Percentiles rank a stretch among this genome's conserved stretches.
Conservation (phyloP, 2,888 invertebrate species). For the Tholera decimalis region DNA sequence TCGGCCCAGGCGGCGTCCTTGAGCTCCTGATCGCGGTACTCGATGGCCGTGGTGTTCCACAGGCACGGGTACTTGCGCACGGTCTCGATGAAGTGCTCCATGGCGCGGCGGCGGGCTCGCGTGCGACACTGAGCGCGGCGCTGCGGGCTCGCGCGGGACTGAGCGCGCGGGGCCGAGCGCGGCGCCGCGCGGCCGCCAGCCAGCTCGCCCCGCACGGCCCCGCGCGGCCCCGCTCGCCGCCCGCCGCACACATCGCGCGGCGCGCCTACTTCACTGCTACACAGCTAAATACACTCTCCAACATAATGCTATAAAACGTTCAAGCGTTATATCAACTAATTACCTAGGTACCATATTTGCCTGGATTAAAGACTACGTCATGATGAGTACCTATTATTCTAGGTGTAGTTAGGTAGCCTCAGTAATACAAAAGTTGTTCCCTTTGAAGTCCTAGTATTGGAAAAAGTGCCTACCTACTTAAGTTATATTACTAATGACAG, state of each 20-base stretch:
- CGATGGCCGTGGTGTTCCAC: slow-evolving; percentile 88
- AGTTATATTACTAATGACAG: too few relatives aligned
- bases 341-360: too few relatives aligned
- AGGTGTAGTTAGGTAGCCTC: too few relatives aligned
- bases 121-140: slow-evolving; percentile 59
- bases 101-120: slow-evolving; percentile 67
- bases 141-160: slow-evolving; percentile 67
- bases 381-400: too few relatives aligned
- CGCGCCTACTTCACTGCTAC: too few relatives aligned
- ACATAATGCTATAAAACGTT: too few relatives aligned
- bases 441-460: too few relatives aligned
- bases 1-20: slow-evolving; percentile 89
- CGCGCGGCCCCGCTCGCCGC: slow-evolving; percentile 36
- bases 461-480: too few relatives aligned
- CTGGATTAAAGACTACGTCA: too few relatives aligned
- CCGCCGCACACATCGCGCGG: neutral
- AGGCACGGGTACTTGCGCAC: slow-evolving; percentile 88
- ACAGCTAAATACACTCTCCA: too few relatives aligned
- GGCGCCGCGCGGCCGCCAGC: slow-evolving; percentile 40
- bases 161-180: slow-evolving; percentile 43
- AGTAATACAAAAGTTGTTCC: too few relatives aligned
- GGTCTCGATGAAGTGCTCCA: slow-evolving; percentile 87
- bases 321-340: too few relatives aligned
- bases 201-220: slow-evolving; percentile 38
- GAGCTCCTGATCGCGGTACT: slow-evolving; percentile 89